Base-by-base conservation (phyloP, 2,888 invertebrate species). In the Stratiomys singularior region DNA sequence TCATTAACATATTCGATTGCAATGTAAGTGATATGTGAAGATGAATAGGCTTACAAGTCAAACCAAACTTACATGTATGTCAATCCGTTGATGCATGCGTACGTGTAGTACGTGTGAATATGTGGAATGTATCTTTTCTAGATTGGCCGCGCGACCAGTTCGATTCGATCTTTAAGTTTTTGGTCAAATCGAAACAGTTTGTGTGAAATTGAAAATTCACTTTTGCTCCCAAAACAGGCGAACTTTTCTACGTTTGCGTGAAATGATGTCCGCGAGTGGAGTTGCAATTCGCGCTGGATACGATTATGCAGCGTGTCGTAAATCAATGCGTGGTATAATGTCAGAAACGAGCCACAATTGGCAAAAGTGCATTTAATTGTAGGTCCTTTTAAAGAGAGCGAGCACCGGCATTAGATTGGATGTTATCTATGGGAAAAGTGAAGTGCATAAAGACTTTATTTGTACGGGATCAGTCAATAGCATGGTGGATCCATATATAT, bases 1-100 rank as follows among this genome's bases (percentile, higher is more conserved):
- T 66, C 66, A 66, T 66, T 66, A 66, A 66, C 66, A 66, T 66
- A 66, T 66, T 66, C 37, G 66, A 66, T 37, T 66, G 66, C 66
- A 28, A 15, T 37, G 66, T 66, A 66, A 66, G 37, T 37, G 66
- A 66, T 66, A 66, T 15, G 27, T 30, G 37, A 66, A 66, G 66
- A 66, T 66, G 37, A 66, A 66, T 66, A 37, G 66, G 66, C 52
- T 18, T 52, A 13, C 52, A 52, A n/a, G 52, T 18, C 18, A 52
- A 13, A 52, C 52, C 2, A 52, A 18, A 18, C 15, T 18, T 52
- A 52, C 52, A 52, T 52, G 52, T 18, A 52, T 37, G 37, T 37
- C 37, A 37, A 3, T 9, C 9, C 37, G 37, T 37, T 37, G 37
- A 37, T 37, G 37, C 37, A 5, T 37, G 37, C 37, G 37, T 37